These are phyloP conservation scores for Trissolcus japonicus DNA, from an alignment of 2,888 invertebrate species.

Conservation along the genomic window DNA sequence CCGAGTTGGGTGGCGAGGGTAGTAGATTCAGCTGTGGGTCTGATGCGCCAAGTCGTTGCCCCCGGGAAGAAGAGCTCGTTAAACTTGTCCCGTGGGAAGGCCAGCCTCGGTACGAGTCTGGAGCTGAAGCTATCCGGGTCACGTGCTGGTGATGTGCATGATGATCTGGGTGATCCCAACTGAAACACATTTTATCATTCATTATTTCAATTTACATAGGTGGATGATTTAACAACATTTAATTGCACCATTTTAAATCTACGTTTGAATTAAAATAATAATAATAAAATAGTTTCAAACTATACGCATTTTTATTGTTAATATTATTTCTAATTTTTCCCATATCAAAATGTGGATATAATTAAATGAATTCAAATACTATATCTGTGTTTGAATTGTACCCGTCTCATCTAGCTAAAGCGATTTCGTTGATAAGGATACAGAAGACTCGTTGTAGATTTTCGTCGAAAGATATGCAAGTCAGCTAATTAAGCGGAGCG, in stretches of 20 bases:
- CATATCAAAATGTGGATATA: too few species aligned
- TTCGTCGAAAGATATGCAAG: conserved; percentile 34
- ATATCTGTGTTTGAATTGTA: too few species aligned
- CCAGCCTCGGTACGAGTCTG: conserved; percentile 80
- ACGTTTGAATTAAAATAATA: too few species aligned
- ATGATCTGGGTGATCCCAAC: conserved; percentile 66
- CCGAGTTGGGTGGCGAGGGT: conserved; percentile 76
- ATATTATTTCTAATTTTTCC: too few species aligned
- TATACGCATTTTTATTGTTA: too few species aligned
- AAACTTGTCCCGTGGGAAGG: conserved; percentile 72
- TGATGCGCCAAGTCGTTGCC: conserved; percentile 77
- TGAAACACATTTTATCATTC: conserved; percentile 25
- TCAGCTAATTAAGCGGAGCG: conserved; percentile 37
- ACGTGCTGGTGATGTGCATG: conserved; percentile 79
- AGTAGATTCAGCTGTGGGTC: conserved; percentile 82
- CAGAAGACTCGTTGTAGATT: conserved; percentile 12
- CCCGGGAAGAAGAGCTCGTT: conserved; percentile 66
- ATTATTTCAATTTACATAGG: too few species aligned
- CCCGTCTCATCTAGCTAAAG: too few species aligned
- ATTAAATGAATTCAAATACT: too few species aligned
- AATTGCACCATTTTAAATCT: too few species aligned
- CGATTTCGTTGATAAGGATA: neutral
- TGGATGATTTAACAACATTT: too few species aligned
- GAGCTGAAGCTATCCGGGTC: conserved; percentile 85
- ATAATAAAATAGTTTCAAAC: too few species aligned